Conservation (phyloP, 2,888 invertebrate genomes). For the Anaspis maculata region DNA sequence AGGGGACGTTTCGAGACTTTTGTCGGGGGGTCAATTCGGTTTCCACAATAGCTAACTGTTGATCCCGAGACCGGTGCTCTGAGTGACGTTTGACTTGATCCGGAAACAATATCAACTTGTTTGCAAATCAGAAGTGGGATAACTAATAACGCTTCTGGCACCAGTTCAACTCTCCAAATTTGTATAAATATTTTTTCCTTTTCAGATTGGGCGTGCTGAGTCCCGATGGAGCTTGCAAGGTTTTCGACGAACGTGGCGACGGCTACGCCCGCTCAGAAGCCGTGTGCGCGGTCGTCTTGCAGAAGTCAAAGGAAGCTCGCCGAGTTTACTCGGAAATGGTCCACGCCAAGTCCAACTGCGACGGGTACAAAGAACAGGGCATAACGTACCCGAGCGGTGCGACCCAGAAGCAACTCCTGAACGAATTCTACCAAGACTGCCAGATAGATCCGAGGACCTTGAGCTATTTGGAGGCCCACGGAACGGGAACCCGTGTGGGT, state of each 20-base stretch:
- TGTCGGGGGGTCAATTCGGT: too few species aligned
- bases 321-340: slow-evolving; percentile 42
- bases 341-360: slow-evolving; percentile 36
- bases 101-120: neutral
- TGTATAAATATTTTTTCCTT: too few species aligned
- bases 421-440: slow-evolving; percentile 61
- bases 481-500: slow-evolving; percentile 72
- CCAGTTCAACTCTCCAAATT: too few species aligned
- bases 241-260: slow-evolving; percentile 77
- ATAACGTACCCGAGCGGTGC: slow-evolving; percentile 40
- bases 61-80: too few species aligned
- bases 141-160: slow-evolving; percentile 28
- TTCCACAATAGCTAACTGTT: too few species aligned
- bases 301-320: slow-evolving; percentile 50
- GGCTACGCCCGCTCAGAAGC: slow-evolving; percentile 83
- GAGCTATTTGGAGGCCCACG: slow-evolving; percentile 81
- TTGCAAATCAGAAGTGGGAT: neutral
- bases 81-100: too few species aligned
- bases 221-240: slow-evolving; percentile 77
- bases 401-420: slow-evolving; percentile 52
- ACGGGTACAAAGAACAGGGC: slow-evolving; percentile 38
- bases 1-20: too few species aligned
- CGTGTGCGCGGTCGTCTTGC: slow-evolving; percentile 60
- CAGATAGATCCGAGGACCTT: slow-evolving; percentile 60
- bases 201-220: slow-evolving; percentile 76